A percentile compares a stretch with the other conserved stretches of the same genome.
phyloP scores from a whole-genome alignment of 2,797 vertebrate genomes.

The Coilia nasus region DNA sequence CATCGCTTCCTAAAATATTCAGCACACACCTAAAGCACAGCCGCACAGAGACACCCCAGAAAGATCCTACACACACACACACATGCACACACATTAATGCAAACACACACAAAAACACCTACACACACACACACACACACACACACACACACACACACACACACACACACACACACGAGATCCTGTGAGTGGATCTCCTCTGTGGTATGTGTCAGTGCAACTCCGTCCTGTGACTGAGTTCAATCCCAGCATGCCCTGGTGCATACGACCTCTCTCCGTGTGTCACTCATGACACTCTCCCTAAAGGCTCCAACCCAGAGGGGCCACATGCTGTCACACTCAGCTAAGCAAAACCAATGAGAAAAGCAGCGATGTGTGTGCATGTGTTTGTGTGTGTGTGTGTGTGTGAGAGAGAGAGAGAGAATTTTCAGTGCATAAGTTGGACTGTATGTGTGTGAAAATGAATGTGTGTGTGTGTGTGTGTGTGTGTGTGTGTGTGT shows the following conservation, averaged over 20 bases:
- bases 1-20: too few relatives aligned
- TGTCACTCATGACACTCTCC: neutral
- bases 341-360: slow-evolving; percentile 26
- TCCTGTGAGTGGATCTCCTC: too few relatives aligned
- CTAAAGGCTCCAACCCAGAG: neutral
- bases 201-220: too few relatives aligned
- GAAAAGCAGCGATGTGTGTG: neutral
- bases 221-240: too few relatives aligned
- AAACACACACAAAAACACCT: neutral
- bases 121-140: neutral
- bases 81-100: neutral
- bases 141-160: too few relatives aligned
- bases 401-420: neutral
- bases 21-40: too few relatives aligned
- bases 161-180: too few relatives aligned
- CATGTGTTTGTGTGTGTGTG: neutral
- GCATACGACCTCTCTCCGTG: neutral
- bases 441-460: neutral
- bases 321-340: neutral
- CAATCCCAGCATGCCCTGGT: too few relatives aligned
- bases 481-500: slow-evolving; percentile 8
- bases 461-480: neutral
- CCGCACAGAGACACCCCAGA: neutral
- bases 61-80: neutral
- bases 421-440: neutral